phyloP scores from a whole-genome alignment of 2,113 vertebrate genomes.

The Pseudorhombus dupliciocellatus region DNA sequence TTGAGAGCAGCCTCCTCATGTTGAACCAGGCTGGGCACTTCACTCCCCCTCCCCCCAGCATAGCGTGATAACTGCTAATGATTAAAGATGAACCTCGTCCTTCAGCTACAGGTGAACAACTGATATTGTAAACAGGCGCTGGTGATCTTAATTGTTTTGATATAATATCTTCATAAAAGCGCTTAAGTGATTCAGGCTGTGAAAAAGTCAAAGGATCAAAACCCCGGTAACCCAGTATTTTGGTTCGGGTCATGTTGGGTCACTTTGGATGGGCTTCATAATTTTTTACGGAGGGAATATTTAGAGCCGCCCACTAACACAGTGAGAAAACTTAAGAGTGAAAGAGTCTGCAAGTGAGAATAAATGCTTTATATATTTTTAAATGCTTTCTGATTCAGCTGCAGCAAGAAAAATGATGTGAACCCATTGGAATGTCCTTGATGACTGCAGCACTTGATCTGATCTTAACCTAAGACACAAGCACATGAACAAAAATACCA shows the following conservation, averaged over 20 bases:
- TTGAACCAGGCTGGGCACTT: constrained; percentile 37
- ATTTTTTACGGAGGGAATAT: too few relatives aligned
- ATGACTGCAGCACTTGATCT: background rate
- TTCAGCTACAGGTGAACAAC: constrained; percentile 14
- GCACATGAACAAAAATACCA: background rate
- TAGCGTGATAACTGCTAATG: constrained; percentile 23
- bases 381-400: too few relatives aligned
- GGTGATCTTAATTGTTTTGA: constrained; percentile 11
- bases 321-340: too few relatives aligned
- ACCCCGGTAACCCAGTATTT: too few relatives aligned
- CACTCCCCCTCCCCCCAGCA: constrained; percentile 11
- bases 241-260: too few relatives aligned
- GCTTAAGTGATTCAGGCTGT: too few relatives aligned
- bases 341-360: too few relatives aligned
- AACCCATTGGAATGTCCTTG: background rate
- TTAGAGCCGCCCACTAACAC: too few relatives aligned
- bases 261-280: too few relatives aligned
- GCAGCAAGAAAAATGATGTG: background rate
- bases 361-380: too few relatives aligned
- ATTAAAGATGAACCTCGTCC: constrained; percentile 15
- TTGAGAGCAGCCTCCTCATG: constrained; percentile 39
- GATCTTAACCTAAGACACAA: background rate
- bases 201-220: too few relatives aligned
- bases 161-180: background rate
- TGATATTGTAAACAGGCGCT: background rate